Percentiles rank a stretch among this genome's conserved stretches.
These are phyloP conservation scores for Habropoda laboriosa DNA, from an alignment of 1,140 invertebrate species.

Conservation along the genomic window DNA sequence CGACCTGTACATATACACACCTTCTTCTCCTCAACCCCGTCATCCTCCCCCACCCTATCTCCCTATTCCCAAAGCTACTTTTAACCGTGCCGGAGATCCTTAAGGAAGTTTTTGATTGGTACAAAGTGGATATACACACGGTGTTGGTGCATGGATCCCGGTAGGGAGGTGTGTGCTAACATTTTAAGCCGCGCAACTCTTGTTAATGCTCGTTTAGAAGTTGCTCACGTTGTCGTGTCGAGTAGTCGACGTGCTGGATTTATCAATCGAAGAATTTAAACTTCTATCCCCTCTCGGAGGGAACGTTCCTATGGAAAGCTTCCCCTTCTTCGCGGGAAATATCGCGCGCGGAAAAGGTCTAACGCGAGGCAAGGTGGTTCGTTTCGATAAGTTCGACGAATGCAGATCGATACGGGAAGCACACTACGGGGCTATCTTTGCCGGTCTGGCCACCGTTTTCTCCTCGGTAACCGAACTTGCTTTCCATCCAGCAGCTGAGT, in stretches of 20 bases:
- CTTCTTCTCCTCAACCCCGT: no score
- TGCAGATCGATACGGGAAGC: conserved; percentile 55
- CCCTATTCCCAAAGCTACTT: not conserved
- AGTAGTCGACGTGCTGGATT: not conserved
- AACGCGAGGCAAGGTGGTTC: not conserved
- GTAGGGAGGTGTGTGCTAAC: not conserved
- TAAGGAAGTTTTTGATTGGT: conserved; percentile 43
- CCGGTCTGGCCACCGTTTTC: conserved; percentile 42
- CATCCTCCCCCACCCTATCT: no score
- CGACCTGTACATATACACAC: no score
- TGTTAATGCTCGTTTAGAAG: conserved; percentile 38
- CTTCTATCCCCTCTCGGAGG: not conserved
- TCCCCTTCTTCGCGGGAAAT: not conserved
- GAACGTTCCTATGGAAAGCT: not conserved
- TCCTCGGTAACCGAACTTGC: conserved; percentile 59
- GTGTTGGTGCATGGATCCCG: not conserved
- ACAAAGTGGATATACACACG: conserved; percentile 11
- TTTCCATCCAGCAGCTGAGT: conserved; percentile 58
- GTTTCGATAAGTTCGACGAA: conserved; percentile 47
- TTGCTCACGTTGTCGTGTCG: not conserved
- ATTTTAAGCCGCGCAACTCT: conserved; percentile 14
- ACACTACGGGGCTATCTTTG: conserved; percentile 47
- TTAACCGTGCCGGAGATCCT: conserved; percentile 5
- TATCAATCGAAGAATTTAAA: conserved; percentile 9
- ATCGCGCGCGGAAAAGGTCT: not conserved